A percentile compares a stretch with the other conserved stretches of the same genome.
These are phyloP conservation scores for Anneissia japonica DNA, from an alignment of 35 echinoderm and acorn worm genomes.

Conservation along the genomic window DNA sequence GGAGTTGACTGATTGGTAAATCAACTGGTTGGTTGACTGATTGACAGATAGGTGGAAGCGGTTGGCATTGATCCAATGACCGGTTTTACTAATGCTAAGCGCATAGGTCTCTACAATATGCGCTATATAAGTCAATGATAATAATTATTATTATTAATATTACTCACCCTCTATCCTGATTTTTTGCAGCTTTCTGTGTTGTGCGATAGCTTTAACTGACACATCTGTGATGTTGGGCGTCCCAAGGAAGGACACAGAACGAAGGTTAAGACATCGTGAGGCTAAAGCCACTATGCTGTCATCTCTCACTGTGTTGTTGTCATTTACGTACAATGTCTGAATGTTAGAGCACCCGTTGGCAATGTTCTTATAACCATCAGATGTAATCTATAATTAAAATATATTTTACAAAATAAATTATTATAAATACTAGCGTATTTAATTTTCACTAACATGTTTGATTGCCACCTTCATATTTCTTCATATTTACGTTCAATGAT, in stretches of 20 bases:
- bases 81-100: too few species aligned
- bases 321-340: slow-evolving; percentile 66
- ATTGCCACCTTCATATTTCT: not conserved
- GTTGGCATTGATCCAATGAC: too few species aligned
- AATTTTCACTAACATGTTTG: not conserved
- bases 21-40: too few species aligned
- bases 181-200: slow-evolving; percentile 68
- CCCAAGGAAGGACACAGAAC: slow-evolving; percentile 50
- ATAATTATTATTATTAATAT: too few species aligned
- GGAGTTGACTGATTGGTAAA: too few species aligned
- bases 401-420: too few species aligned
- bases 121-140: too few species aligned
- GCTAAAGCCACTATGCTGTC: slow-evolving; percentile 79
- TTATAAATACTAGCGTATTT: too few species aligned
- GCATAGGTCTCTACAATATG: too few species aligned
- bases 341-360: slow-evolving; percentile 82
- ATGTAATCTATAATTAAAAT: slow-evolving; percentile 53
- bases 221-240: slow-evolving; percentile 82
- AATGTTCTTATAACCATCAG: slow-evolving; percentile 87
- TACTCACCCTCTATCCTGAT: slow-evolving; percentile 81
- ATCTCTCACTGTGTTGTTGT: slow-evolving; percentile 70
- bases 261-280: slow-evolving; percentile 71
- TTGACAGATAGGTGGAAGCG: too few species aligned
- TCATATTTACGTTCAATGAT: too few species aligned
- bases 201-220: slow-evolving; percentile 65